phyloP scores from a whole-genome alignment of 1,140 invertebrate species.

The Agraylea sexmaculata region DNA sequence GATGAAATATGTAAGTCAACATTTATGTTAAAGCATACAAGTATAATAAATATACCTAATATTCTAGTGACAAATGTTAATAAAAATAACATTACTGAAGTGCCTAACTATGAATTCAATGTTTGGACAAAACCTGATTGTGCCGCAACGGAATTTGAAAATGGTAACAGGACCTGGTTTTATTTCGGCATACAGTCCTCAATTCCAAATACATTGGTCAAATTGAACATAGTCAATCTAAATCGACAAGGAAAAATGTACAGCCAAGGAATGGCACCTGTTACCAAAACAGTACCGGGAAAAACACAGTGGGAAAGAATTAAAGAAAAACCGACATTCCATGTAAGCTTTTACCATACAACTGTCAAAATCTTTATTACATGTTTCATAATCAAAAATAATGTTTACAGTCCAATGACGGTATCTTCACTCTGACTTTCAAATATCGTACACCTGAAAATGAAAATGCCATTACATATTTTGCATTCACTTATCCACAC shows the following conservation, averaged over 20 bases:
- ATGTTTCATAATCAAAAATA: constrained; percentile 2
- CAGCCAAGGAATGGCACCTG: constrained; percentile 81
- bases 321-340: constrained; percentile 53
- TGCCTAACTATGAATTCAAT: constrained; percentile 71
- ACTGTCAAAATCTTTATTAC: not conserved
- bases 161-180: constrained; percentile 88
- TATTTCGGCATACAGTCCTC: constrained; percentile 71
- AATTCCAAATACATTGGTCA: constrained; percentile 40
- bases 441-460: constrained; percentile 64
- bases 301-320: constrained; percentile 72
- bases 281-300: constrained; percentile 56
- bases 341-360: constrained; percentile 30
- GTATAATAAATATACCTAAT: constrained; percentile 8
- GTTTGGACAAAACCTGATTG: constrained; percentile 86
- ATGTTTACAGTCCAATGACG: constrained; percentile 48
- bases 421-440: constrained; percentile 70
- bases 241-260: constrained; percentile 86
- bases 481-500: constrained; percentile 88
- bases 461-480: constrained; percentile 61
- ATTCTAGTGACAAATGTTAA: constrained; percentile 4
- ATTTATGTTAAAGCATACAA: constrained; percentile 24
- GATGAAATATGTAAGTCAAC: constrained; percentile 29
- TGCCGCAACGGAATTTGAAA: constrained; percentile 77
- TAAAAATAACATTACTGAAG: constrained; percentile 25
- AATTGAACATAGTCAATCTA: constrained; percentile 76